Percentiles rank a stretch among this genome's conserved stretches.
phyloP scores from a whole-genome alignment of 1,140 invertebrate species.

The Habropoda laboriosa region DNA sequence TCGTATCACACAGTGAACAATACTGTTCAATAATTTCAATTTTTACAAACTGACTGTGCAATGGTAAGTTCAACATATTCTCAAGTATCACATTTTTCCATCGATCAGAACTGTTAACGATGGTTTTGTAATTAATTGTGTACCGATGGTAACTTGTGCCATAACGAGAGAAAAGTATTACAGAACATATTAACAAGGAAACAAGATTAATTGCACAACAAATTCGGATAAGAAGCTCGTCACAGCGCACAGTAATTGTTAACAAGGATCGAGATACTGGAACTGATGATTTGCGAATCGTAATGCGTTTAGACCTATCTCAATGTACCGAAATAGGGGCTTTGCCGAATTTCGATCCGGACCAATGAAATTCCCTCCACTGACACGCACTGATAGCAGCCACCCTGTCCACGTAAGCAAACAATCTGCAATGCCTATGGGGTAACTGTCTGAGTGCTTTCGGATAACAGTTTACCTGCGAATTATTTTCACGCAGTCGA shows the following conservation, averaged over 20 bases:
- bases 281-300: not conserved
- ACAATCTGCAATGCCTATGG: not conserved
- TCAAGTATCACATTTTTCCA: too few species aligned
- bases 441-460: not conserved
- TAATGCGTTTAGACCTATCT: not conserved
- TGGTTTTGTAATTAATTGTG: too few species aligned
- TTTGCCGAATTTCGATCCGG: conserved; percentile 15
- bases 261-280: not conserved
- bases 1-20: too few species aligned
- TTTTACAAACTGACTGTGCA: too few species aligned
- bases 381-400: conserved; percentile 9
- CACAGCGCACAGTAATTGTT: not conserved
- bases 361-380: conserved; percentile 1
- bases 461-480: not conserved
- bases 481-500: not conserved
- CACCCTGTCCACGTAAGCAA: conserved; percentile 6
- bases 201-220: not conserved
- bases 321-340: not conserved
- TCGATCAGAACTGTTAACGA: too few species aligned
- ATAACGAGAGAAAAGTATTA: too few species aligned
- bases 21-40: too few species aligned
- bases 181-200: not conserved
- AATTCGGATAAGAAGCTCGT: not conserved
- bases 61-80: too few species aligned
- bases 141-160: too few species aligned